Base-by-base conservation (phyloP, 2,113 vertebrate species). In the Takifugu flavidus region DNA sequence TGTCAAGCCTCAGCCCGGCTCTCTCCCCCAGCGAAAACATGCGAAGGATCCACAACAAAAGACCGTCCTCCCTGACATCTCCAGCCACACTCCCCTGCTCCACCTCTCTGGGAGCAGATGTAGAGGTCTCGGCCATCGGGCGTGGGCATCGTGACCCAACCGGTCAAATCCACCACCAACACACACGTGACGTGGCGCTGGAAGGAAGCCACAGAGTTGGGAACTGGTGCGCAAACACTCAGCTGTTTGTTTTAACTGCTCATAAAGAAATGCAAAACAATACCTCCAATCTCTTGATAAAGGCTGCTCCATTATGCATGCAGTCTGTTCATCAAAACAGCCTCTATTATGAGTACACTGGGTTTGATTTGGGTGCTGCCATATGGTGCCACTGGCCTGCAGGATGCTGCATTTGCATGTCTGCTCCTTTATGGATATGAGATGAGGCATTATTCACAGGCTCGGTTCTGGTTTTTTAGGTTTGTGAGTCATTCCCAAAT, bases 141-240 rank as follows among this genome's bases (percentile, higher is more conserved):
- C 72, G 81, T 80, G 67, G 76, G 29, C 66, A 43, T 70, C 55
- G 65, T 73, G 66, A 70, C 54, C 44, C 47, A 65, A 72, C 75
- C 76, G 77, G 78, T 87, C 77, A 86, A 78, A 85, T 86, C 84
- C 82, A 8, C 72, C 62, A 62, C 61, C 70, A 73, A 79, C 71
- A 66, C 74, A 53, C 72, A 53, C 6, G 70, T n/a, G 68, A 63
- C 59, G 70, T 45, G 44, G 73, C 68, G 20, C 74, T 80, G 75
- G 85, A 82, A 6, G 55, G 2, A 7, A 67, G 71, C 78, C 72
- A 70, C 51, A 54, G 62, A 4, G 28, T 34, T 25, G 27, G n/a
- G 54, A 70, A 67, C 46, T 51, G 69, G 67, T 25, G 46, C 34
- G n/a, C 20, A 50, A 29, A 10, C 34, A 20, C 49, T 72, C 59